Base-by-base conservation (phyloP, 1,140 invertebrate species). In the Oedothorax gibbosus region DNA sequence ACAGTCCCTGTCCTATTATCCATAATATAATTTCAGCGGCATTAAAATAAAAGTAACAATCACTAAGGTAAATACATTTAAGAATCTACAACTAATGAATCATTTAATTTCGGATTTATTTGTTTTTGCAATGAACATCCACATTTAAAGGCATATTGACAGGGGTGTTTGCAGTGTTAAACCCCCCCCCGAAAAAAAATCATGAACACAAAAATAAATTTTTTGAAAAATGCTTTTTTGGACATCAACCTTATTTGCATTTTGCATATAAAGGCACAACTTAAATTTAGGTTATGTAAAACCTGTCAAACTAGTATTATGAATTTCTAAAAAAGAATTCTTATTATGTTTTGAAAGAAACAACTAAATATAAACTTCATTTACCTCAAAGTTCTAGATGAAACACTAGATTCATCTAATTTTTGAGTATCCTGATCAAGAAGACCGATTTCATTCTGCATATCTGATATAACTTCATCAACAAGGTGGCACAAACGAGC, bases 401-500 rank as follows among this genome's bases (percentile, higher is more conserved):
- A 89, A 88, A 90, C 91, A 9, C 92, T 91, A 10, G 93, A 92
- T 84, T 94, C 93, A 87, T 97, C 95, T 68, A 98, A 91, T 87
- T 93, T 91, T 85, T 92, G 91, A 14, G 97, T 91, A 88, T 94
- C 93, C 51, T 90, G 91, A 80, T 96, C 95, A 68, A 98, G 92
- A 20, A 93, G 92, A 87, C 93, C 93, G 21, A 98, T 92, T 87
- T 97, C 94, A 7, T 90, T 91, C 89, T 96, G 94, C 94, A 99
- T 96, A 86, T 98, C 95, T 10, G 92, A 93, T n/a, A 95, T 96
- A n/a, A 96, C 93, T 90, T 96, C 94, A 89, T 99, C 97, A 14
- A 98, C 95, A 72, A 98, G 92, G 87, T 97, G 96, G 89, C 97
- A 97, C 35, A 99, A 91, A 0, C 96, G 93, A 9, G 96, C 96